Conservation (phyloP, 2,797 vertebrate genomes). For the Sebastes dallii region DNA sequence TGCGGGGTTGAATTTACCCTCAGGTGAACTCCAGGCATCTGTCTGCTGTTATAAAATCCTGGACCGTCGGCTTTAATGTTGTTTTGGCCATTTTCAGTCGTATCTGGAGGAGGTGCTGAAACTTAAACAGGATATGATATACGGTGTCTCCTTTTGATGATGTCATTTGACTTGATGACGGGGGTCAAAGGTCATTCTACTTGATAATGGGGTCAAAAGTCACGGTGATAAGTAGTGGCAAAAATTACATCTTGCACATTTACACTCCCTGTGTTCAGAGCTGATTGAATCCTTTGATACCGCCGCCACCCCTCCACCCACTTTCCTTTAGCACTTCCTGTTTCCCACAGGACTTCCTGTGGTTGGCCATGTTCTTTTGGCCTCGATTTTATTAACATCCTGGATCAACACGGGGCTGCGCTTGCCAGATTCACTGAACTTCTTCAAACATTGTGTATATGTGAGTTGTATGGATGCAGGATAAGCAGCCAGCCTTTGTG, state of each 20-base stretch:
- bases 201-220: not conserved
- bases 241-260: not conserved
- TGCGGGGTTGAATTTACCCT: slow-evolving; percentile 6
- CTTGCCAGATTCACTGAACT: slow-evolving; percentile 9
- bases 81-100: not conserved
- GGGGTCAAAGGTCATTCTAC: not conserved
- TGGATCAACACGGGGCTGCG: not conserved
- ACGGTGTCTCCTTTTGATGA: not conserved
- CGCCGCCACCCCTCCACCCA: not conserved
- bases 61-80: not conserved
- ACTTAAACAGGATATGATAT: not conserved
- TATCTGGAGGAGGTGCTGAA: not conserved
- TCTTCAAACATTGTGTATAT: not conserved
- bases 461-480: not conserved
- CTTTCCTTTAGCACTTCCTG: slow-evolving; percentile 63
- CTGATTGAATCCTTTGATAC: slow-evolving; percentile 9
- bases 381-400: slow-evolving; percentile 47
- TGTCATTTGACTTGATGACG: not conserved
- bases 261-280: not conserved
- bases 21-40: slow-evolving; percentile 24
- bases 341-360: slow-evolving; percentile 65
- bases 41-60: not conserved
- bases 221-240: not conserved
- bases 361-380: slow-evolving; percentile 38
- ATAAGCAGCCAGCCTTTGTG: not conserved